These are phyloP conservation scores for Luperina testacea DNA, from an alignment of 2,888 invertebrate species.

Conservation along the genomic window DNA sequence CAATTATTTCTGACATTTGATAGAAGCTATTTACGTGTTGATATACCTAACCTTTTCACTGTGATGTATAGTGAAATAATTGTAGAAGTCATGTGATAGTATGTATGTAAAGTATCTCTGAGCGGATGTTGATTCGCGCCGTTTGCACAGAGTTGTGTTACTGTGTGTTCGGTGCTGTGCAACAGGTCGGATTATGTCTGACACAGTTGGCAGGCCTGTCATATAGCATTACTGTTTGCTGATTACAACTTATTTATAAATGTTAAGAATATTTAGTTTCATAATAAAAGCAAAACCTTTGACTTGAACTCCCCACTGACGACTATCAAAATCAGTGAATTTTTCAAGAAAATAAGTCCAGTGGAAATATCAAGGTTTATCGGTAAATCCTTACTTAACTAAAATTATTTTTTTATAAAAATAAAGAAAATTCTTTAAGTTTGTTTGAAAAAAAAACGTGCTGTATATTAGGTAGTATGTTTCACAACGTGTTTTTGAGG, in stretches of 20 bases:
- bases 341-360: constrained; percentile 27
- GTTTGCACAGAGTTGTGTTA: constrained; percentile 54
- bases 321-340: constrained; percentile 20
- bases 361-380: constrained; percentile 3
- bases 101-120: constrained; percentile 6
- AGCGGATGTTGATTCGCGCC: constrained; percentile 34
- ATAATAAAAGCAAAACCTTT: constrained; percentile 67
- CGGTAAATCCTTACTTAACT: not conserved
- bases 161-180: constrained; percentile 62
- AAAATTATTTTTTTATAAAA: not conserved
- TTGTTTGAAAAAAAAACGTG: constrained; percentile 5
- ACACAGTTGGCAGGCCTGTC: constrained; percentile 71
- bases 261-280: constrained; percentile 70
- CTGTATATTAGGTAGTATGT: not conserved
- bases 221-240: constrained; percentile 69
- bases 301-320: constrained; percentile 3
- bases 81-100: not conserved
- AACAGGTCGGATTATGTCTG: constrained; percentile 64
- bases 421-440: not conserved
- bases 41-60: constrained; percentile 3
- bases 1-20: constrained; percentile 35
- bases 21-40: not conserved
- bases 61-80: not conserved
- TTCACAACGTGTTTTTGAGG: not conserved
- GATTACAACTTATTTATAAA: constrained; percentile 74